Percentiles rank a stretch among this genome's conserved stretches.
Evolutionary conservation across 2,888 invertebrate species (phyloP).

Genomic region (Crematogaster levior): DNA sequence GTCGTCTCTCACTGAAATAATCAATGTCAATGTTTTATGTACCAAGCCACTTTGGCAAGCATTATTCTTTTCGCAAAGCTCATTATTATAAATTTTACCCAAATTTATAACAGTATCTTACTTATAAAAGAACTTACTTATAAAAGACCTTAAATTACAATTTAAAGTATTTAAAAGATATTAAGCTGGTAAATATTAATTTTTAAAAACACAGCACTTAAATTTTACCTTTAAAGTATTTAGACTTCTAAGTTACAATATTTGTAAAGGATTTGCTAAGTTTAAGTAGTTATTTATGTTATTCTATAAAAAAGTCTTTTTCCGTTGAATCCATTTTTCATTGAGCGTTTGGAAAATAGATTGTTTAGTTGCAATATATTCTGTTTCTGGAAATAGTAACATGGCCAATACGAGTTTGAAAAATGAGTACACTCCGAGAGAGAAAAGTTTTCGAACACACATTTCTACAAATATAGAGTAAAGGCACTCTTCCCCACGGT

Average conservation of each 20-base stretch:
- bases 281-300: conserved; percentile 1
- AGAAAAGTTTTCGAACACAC: conserved; percentile 54
- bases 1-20: neutral
- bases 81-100: neutral
- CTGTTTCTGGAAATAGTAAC: conserved; percentile 35
- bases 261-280: neutral
- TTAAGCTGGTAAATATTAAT: neutral
- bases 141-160: neutral
- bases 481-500: conserved; percentile 15
- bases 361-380: conserved; percentile 40
- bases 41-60: neutral
- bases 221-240: neutral
- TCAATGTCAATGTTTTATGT: neutral
- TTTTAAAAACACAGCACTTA: neutral
- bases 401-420: conserved; percentile 42
- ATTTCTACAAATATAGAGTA: conserved; percentile 42
- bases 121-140: neutral
- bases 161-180: neutral
- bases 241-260: neutral
- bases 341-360: conserved; percentile 6
- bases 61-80: neutral
- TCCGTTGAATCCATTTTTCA: neutral
- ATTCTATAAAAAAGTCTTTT: neutral
- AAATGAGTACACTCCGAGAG: conserved; percentile 41
- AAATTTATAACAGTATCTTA: neutral